Evolutionary conservation across 2,888 invertebrate species (phyloP).

Genomic region (Eupithecia exiguata): DNA sequence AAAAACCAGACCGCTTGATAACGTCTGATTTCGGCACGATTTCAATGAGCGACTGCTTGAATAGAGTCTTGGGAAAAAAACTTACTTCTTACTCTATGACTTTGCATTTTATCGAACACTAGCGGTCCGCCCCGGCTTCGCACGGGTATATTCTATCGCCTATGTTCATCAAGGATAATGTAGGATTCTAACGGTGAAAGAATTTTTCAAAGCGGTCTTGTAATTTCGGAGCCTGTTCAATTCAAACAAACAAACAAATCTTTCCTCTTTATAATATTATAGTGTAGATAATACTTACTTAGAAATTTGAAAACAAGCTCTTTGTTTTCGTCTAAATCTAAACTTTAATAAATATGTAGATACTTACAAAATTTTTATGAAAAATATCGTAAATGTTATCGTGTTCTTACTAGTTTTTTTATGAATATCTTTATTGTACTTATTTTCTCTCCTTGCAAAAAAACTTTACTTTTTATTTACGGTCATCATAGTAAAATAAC

Average conservation of each 20-base stretch:
- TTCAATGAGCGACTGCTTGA: conserved; percentile 17
- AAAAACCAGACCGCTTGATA: conserved; percentile 46
- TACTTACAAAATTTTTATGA: no score
- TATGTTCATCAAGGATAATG: no score
- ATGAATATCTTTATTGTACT: no score
- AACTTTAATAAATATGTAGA: neutral
- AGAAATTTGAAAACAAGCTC: neutral
- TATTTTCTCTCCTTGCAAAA: neutral
- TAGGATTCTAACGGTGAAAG: no score
- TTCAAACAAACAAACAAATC: no score
- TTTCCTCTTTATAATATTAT: no score
- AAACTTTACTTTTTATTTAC: conserved; percentile 17
- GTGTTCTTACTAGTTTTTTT: no score
- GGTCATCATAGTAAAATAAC: conserved; percentile 30
- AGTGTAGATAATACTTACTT: neutral
- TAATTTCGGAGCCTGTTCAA: no score
- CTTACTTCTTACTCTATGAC: neutral
- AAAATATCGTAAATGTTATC: no score
- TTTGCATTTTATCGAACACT: neutral
- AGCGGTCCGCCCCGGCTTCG: no score
- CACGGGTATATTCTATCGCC: no score
- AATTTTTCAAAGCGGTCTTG: no score
- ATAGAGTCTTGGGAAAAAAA: conserved; percentile 5
- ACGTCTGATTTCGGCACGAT: conserved; percentile 39
- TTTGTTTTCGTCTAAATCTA: neutral